phyloP scores from a whole-genome alignment of 2,888 invertebrate species.

The Drosophila rubida region DNA sequence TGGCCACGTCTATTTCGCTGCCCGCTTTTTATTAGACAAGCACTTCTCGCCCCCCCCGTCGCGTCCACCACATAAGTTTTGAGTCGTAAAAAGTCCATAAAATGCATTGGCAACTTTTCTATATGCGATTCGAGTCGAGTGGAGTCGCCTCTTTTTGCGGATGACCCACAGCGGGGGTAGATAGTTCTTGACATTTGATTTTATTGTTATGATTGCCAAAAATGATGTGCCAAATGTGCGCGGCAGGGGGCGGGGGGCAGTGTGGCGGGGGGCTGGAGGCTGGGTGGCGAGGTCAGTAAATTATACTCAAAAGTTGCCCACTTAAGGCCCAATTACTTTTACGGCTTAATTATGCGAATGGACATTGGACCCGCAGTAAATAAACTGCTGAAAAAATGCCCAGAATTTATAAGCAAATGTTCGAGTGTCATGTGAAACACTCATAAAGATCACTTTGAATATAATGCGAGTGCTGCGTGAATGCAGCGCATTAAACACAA shows the following conservation, averaged over 20 bases:
- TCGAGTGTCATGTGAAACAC: slow-evolving; percentile 57
- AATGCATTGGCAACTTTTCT: slow-evolving; percentile 77
- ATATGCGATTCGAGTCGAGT: slow-evolving; percentile 30
- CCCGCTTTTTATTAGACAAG: slow-evolving; percentile 59
- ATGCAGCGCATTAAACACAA: slow-evolving; percentile 52
- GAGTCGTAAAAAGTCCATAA: slow-evolving; percentile 79
- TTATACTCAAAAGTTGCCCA: slow-evolving; percentile 72
- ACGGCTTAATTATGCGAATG: slow-evolving; percentile 74
- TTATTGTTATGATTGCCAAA: slow-evolving; percentile 75
- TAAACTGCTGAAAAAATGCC: slow-evolving; percentile 7
- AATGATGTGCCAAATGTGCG: slow-evolving; percentile 75
- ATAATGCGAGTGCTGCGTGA: slow-evolving; percentile 51
- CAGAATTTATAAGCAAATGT: slow-evolving; percentile 17
- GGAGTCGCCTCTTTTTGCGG: slow-evolving; percentile 10
- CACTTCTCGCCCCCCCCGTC: slow-evolving; percentile 31
- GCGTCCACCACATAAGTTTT: slow-evolving; percentile 73
- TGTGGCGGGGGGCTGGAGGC: not conserved
- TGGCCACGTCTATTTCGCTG: slow-evolving; percentile 47
- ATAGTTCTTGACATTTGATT: slow-evolving; percentile 73
- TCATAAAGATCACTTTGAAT: slow-evolving; percentile 66
- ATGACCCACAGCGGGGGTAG: slow-evolving; percentile 15
- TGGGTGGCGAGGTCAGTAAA: slow-evolving; percentile 58
- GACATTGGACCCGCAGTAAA: slow-evolving; percentile 40
- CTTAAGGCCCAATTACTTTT: slow-evolving; percentile 74
- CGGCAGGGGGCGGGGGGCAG: not conserved